Evolutionary conservation across 2,888 invertebrate species (phyloP), one percentile per base, ranked within the genome.

Genomic region (Trichopria drosophilae): DNA sequence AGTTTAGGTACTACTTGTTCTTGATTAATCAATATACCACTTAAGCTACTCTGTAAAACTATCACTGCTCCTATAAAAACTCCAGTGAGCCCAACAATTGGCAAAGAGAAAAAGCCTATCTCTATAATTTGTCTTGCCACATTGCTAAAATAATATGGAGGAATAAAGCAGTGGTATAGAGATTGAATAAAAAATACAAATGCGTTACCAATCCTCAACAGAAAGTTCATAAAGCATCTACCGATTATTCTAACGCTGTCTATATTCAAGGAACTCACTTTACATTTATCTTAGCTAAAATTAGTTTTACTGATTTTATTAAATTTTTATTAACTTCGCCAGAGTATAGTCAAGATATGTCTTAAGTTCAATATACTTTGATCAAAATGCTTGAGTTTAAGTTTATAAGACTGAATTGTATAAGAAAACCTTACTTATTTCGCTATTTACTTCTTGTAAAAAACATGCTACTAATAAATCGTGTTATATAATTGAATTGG

Each of bases 371-470:
- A n/a, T n/a, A n/a, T n/a, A n/a, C n/a, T n/a, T n/a, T n/a, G n/a
- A n/a, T n/a, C n/a, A n/a, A n/a, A n/a, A n/a, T n/a, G n/a, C n/a
- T n/a, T n/a, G n/a, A n/a, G n/a, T n/a, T n/a, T n/a, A n/a, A n/a
- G n/a, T n/a, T n/a, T n/a, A n/a, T n/a, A n/a, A n/a, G n/a, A n/a
- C n/a, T n/a, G n/a, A n/a, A n/a, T n/a, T n/a, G n/a, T n/a, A n/a
- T n/a, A n/a, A 15, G 29, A 4, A 47, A 47, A 39, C 47, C 47
- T 47, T 47, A 47, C 47, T 47, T 47, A 47, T 47, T 47, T 47
- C 37, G 28, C 47, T 47, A 32, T 47, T 47, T 47, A 47, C 47
- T 47, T 47, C 47, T 10, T 47, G 47, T 47, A 47, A 47, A 47
- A 47, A 47, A 47, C 47, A 47, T 39, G 47, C 32, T 47, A 47